Evolutionary conservation across 1,140 invertebrate genomes (phyloP).

Genomic region (Vollenhovia emeryi): DNA sequence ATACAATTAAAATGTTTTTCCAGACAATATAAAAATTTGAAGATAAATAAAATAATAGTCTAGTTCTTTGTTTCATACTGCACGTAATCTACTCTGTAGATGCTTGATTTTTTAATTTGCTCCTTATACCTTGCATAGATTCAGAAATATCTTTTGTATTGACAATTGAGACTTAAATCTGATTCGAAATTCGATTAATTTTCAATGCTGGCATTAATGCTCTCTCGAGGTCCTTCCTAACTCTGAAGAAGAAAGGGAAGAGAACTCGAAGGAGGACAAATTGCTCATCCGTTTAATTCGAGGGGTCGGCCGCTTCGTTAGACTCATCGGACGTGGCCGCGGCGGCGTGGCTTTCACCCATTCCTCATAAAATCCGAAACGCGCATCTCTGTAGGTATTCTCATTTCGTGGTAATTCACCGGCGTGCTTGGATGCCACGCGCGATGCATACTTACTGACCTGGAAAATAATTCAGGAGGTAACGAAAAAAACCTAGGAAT

Average conservation of each 20-base stretch:
- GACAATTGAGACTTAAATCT: background rate
- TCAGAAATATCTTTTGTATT: background rate
- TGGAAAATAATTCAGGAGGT: constrained; percentile 21
- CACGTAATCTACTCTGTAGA: background rate
- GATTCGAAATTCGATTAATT: background rate
- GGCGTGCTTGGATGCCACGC: background rate
- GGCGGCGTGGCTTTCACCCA: constrained; percentile 46
- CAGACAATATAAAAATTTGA: background rate
- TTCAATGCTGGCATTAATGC: background rate
- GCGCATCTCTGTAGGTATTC: constrained; percentile 40
- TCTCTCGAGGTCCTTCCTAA: background rate
- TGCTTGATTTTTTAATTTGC: background rate
- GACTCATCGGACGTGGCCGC: constrained; percentile 45
- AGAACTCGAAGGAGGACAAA: constrained; percentile 27
- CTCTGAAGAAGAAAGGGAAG: background rate
- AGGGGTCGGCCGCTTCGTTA: constrained; percentile 34
- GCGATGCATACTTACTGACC: constrained; percentile 31
- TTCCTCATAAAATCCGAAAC: constrained; percentile 57
- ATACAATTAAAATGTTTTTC: background rate
- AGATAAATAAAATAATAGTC: background rate
- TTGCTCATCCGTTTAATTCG: constrained; percentile 52
- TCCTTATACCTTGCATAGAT: background rate
- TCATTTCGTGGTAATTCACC: constrained; percentile 19
- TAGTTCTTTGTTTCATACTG: background rate
- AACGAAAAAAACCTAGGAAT: constrained; percentile 7